phyloP scores from a whole-genome alignment of 1,140 invertebrate species.

The Camponotus floridanus region DNA sequence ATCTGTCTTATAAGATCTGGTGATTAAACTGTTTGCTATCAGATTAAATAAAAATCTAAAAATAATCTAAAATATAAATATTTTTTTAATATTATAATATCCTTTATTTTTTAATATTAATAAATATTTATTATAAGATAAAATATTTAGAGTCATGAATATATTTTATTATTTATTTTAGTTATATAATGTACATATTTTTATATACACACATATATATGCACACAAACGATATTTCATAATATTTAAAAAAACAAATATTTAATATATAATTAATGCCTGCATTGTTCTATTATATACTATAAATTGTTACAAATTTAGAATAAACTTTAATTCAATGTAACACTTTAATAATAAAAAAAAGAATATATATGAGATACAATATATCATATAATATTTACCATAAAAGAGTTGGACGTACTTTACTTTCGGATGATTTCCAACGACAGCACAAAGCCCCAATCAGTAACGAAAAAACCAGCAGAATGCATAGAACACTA shows the following conservation, averaged over 20 bases:
- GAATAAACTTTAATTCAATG: neutral
- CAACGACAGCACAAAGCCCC: conserved; percentile 87
- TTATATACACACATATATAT: neutral
- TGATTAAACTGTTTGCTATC: neutral
- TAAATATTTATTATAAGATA: neutral
- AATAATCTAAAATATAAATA: conserved; percentile 18
- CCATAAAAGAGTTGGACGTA: conserved; percentile 86
- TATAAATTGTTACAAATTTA: too few relatives aligned
- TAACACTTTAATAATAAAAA: neutral
- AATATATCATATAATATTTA: conserved; percentile 70
- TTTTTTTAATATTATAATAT: conserved; percentile 15
- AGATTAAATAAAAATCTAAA: conserved; percentile 14
- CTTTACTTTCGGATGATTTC: conserved; percentile 86
- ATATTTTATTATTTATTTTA: neutral
- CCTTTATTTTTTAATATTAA: neutral
- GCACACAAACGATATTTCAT: neutral
- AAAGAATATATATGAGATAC: neutral
- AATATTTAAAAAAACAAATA: too few relatives aligned
- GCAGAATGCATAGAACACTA: conserved; percentile 81
- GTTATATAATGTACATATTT: too few relatives aligned
- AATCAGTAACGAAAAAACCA: conserved; percentile 85
- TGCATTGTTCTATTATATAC: neutral
- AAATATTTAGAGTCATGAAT: neutral
- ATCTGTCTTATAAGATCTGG: conserved; percentile 27
- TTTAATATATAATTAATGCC: neutral